Base-by-base conservation (phyloP, 2,888 invertebrate genomes). In the Andrena hattorfiana region DNA sequence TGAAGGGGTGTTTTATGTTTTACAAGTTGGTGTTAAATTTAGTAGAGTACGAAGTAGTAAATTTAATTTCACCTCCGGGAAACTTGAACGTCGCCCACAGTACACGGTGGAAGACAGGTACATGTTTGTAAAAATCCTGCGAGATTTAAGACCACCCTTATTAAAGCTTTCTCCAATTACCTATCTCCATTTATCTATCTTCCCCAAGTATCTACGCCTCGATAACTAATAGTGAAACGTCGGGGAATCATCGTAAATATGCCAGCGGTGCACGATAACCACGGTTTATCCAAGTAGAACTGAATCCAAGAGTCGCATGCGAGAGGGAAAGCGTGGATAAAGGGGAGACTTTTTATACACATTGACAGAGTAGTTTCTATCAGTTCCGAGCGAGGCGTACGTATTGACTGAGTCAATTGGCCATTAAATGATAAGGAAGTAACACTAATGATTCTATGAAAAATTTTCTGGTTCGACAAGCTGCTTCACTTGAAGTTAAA, bases 231-330 rank as follows among this genome's bases (percentile, higher is more conserved):
- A 75, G 59, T 42, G 51, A 63, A 75, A 62, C 54, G 54, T 28
- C 62, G 35, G 54, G 42, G 77, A 62, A 67, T 66, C 62, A 48
- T 69, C 85, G 72, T 85, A 85, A 85, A 85, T 85, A 85, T 77
- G 77, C 77, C 85, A 56, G 5, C 63, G 54, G 28, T 28, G 32
- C n/a, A 70, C 56, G 83, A 85, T 85, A 85, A 83, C 77, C 54
- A 51, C 16, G 42, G 71, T 72, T 42, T 70, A 28, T 13, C 32
- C 64, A 28, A 56, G 54, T 35, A 35, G 56, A 48, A 51, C 68
- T 35, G 30, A 67, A 77, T 49, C 35, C 42, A 4, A 42, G 4
- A 42, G 42, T 42, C 42, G 42, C 42, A 42, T 16, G 42, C 42
- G 42, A 49, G 48, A 75, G 48, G 32, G 70, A 74, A 66, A 59